A percentile compares a stretch with the other conserved stretches of the same genome.
Evolutionary conservation across 2,113 vertebrate genomes (phyloP).

Genomic region (Podarcis cretensis): DNA sequence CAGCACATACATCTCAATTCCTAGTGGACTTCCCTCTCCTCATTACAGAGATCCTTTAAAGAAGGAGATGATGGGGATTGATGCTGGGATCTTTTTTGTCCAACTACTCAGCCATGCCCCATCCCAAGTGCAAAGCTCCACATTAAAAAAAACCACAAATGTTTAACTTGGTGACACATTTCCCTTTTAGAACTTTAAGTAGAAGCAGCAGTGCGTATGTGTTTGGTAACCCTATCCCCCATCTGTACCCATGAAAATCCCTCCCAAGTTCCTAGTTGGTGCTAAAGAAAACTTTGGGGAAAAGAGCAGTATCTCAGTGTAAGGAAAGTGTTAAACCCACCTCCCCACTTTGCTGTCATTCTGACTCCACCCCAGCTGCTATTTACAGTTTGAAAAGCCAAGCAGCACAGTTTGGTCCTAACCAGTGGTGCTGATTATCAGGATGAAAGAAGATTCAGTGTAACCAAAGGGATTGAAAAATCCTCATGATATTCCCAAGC

Average conservation of each 20-base stretch:
- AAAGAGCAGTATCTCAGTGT: background rate
- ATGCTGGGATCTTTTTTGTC: background rate
- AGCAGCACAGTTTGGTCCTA: background rate
- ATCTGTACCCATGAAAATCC: background rate
- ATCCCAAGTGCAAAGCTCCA: background rate
- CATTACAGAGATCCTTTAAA: background rate
- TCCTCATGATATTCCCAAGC: background rate
- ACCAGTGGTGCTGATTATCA: background rate
- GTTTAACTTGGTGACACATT: too few relatives aligned
- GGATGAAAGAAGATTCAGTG: background rate
- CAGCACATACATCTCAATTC: background rate
- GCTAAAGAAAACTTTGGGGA: background rate
- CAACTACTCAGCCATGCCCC: background rate
- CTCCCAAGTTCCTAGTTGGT: background rate
- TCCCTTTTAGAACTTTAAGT: background rate
- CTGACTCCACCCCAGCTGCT: background rate
- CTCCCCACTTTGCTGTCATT: background rate
- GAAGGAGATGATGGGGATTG: background rate
- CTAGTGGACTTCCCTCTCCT: background rate
- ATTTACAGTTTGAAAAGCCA: background rate
- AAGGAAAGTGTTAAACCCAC: background rate
- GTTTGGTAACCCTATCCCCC: background rate
- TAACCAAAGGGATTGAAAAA: too few relatives aligned
- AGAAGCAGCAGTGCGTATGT: background rate
- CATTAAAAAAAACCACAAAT: background rate